Percentiles rank a stretch among this genome's conserved stretches.
These are phyloP conservation scores for Cariama cristata DNA, from an alignment of 2,113 vertebrate species.

Conservation along the genomic window DNA sequence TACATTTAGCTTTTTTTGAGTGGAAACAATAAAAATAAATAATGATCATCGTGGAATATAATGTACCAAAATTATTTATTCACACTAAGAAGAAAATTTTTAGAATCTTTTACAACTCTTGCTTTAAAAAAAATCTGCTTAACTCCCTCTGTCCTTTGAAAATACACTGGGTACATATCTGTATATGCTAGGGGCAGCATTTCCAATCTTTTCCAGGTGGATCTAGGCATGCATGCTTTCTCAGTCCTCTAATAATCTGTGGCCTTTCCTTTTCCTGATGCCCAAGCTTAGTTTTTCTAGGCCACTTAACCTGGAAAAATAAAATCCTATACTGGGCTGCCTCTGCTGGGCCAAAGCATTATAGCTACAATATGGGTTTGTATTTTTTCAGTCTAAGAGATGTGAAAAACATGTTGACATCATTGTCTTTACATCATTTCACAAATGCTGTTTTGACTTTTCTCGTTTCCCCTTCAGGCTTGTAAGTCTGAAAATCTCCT, in stretches of 20 bases:
- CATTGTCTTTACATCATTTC: background rate
- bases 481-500: constrained; percentile 2
- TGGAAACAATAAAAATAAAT: background rate
- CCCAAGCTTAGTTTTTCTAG: background rate
- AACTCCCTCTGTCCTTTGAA: background rate
- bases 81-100: background rate
- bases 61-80: background rate
- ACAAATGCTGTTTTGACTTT: constrained; percentile 16
- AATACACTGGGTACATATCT: background rate
- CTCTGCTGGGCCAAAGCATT: background rate
- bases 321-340: background rate
- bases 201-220: background rate
- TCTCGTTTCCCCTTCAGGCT: constrained; percentile 25
- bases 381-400: constrained; percentile 26
- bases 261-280: background rate
- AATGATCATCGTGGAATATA: background rate
- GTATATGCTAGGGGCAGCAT: background rate
- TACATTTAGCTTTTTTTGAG: background rate
- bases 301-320: background rate
- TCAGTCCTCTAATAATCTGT: background rate
- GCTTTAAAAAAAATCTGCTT: background rate
- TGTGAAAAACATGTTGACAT: constrained; percentile 3
- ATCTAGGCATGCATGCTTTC: background rate
- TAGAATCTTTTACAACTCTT: background rate
- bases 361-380: background rate